Evolutionary conservation across 2,888 invertebrate species (phyloP), one percentile per base, ranked within the genome.

Genomic region (Balanococcus diminutus): DNA sequence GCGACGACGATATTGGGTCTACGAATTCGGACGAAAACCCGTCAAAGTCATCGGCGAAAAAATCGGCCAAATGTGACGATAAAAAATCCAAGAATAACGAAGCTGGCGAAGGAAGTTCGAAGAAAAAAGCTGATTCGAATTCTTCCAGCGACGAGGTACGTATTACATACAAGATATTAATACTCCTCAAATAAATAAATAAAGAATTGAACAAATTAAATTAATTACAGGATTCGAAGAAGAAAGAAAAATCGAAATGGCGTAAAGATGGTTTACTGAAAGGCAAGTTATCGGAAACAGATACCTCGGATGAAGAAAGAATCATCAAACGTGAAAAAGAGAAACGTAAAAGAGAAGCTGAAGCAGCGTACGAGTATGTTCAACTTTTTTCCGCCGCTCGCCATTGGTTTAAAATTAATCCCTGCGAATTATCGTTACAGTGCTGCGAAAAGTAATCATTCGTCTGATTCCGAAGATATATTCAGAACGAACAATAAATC

Each of bases 291-390:
- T 84, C 84, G 22, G 85, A 81, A 36, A 85, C 85, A 2, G 86
- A 86, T 67, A 79, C 84, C 28, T 85, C 81, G 22, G 86, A 86
- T 19, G 86, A 84, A 31, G 86, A 86, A 56, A 14, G 31, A 31
- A 84, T 84, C 2, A 42, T 42, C 14, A 4, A 36, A 25, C 19
- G 46, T 2, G 42, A 39, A 3, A 67, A 36, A 25, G 67, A 67
- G 19, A n/a, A 14, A 28, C 25, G 36, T 22, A 19, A 14, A 42
- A 42, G 32, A 56, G 32, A 75, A 32, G 16, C 31, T n/a, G 75
- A 46, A 11, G 28, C 25, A 25, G n/a, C 19, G 61, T 84, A 22
- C 1, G 22, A 19, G 61, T 84, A 22, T 1, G 22, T 28, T n/a
- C n/a, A n/a, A n/a, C n/a, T 25, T 67, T 67, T 67, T 67, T 22